Percentiles rank a stretch among this genome's conserved stretches.
Evolutionary conservation across 2,888 invertebrate species (phyloP).

Genomic region (Proisotoma minuta): DNA sequence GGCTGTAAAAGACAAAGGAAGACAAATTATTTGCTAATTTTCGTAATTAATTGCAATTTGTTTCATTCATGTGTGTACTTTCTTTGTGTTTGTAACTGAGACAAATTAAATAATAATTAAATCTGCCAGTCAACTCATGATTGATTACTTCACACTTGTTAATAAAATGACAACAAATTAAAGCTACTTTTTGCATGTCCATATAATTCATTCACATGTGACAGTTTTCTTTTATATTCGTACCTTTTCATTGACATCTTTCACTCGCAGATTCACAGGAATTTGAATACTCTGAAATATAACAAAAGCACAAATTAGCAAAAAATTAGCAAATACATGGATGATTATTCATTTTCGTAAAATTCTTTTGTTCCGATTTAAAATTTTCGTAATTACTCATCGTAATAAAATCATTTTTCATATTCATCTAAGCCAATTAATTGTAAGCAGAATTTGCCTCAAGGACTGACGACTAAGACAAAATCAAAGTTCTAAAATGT

Average conservation of each 20-base stretch:
- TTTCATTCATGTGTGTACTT: background rate
- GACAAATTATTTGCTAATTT: background rate
- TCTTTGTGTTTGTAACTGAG: background rate
- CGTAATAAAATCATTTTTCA: no score
- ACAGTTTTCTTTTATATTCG: background rate
- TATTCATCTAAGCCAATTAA: no score
- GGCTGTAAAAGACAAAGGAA: no score
- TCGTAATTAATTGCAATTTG: background rate
- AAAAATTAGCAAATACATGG: no score
- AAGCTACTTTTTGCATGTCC: no score
- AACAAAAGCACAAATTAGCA: background rate
- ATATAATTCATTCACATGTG: background rate
- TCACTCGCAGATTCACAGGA: conserved; percentile 77
- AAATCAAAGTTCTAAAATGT: no score
- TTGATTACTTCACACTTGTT: background rate
- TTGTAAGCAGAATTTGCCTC: no score
- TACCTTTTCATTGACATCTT: conserved; percentile 56
- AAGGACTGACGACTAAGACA: no score
- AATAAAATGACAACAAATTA: background rate
- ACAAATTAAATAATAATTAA: background rate
- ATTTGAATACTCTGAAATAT: conserved; percentile 65
- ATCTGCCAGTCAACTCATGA: background rate
- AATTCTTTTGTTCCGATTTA: no score
- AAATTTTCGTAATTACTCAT: conserved; percentile 1
- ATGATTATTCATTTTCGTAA: conserved; percentile 1